Conservation (phyloP, 2,797 vertebrate genomes). For the Urophycis tenuis region DNA sequence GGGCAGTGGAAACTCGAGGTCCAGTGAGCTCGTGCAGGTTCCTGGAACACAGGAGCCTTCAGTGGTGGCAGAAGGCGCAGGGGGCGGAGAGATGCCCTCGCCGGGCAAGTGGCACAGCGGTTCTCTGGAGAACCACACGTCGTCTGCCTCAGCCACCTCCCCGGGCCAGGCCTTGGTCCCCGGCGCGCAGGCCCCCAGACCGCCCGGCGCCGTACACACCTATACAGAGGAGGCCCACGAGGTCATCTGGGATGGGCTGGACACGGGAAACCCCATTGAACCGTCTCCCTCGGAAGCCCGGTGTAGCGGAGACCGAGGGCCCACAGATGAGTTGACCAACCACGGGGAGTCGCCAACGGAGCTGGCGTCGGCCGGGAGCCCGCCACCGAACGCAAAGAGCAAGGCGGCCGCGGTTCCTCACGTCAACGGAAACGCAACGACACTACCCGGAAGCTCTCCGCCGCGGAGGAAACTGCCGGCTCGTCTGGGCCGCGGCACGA, state of each 20-base stretch:
- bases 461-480: slow-evolving; percentile 63
- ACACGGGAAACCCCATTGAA: slow-evolving; percentile 31
- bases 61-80: slow-evolving; percentile 25
- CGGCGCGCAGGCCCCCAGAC: slow-evolving; percentile 60
- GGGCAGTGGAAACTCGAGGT: slow-evolving; percentile 9
- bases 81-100: slow-evolving; percentile 38
- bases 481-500: slow-evolving; percentile 62
- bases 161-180: slow-evolving; percentile 57
- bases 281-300: slow-evolving; percentile 6
- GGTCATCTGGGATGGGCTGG: slow-evolving; percentile 24
- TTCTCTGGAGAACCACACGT: slow-evolving; percentile 64
- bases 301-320: slow-evolving; percentile 3
- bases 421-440: slow-evolving; percentile 49
- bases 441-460: slow-evolving; percentile 45
- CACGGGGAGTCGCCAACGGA: slow-evolving; percentile 29
- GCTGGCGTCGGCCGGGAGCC: slow-evolving; percentile 32
- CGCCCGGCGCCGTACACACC: slow-evolving; percentile 51
- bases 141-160: slow-evolving; percentile 65
- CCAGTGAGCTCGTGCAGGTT: slow-evolving; percentile 51
- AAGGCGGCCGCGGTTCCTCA: slow-evolving; percentile 25
- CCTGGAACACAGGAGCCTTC: slow-evolving; percentile 51
- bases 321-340: slow-evolving; percentile 44
- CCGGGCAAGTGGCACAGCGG: slow-evolving; percentile 58
- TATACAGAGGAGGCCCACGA: slow-evolving; percentile 31
- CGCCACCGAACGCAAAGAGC: neutral